These are phyloP conservation scores for Gracilinanus agilis DNA, from an alignment of 2,113 vertebrate species.

Conservation along the genomic window DNA sequence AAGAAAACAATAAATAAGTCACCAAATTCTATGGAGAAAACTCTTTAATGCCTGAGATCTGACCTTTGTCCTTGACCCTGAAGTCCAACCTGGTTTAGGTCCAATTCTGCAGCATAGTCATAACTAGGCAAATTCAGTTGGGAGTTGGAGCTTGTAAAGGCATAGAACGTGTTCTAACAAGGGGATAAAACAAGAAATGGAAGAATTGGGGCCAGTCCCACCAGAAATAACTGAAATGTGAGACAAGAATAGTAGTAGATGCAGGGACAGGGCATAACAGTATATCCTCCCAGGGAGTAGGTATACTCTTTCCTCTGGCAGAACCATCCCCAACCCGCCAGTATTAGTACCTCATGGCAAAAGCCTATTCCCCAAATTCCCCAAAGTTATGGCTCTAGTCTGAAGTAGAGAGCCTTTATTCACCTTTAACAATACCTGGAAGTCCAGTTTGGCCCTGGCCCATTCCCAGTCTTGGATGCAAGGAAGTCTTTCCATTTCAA, in stretches of 20 bases:
- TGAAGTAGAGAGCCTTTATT: conserved; percentile 50
- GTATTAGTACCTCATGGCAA: neutral
- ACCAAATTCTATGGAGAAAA: neutral
- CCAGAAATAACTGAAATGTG: neutral
- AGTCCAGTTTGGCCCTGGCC: neutral
- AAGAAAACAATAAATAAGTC: neutral
- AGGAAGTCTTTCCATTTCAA: conserved; percentile 39
- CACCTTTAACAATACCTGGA: conserved; percentile 25
- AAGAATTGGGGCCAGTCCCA: neutral
- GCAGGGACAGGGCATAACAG: neutral
- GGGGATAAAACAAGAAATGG: neutral
- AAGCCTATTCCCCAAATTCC: neutral
- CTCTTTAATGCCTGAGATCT: neutral
- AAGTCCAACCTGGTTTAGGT: neutral
- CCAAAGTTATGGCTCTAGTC: neutral
- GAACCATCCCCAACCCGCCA: neutral
- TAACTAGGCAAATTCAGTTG: neutral
- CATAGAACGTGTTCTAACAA: neutral
- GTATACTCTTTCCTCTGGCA: neutral
- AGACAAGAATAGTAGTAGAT: neutral
- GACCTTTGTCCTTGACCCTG: neutral
- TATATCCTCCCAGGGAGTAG: neutral
- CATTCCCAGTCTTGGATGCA: neutral
- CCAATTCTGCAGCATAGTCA: neutral
- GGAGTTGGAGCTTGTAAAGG: neutral